These are phyloP conservation scores for Vimba vimba DNA, from an alignment of 2,113 vertebrate genomes.

Conservation along the genomic window DNA sequence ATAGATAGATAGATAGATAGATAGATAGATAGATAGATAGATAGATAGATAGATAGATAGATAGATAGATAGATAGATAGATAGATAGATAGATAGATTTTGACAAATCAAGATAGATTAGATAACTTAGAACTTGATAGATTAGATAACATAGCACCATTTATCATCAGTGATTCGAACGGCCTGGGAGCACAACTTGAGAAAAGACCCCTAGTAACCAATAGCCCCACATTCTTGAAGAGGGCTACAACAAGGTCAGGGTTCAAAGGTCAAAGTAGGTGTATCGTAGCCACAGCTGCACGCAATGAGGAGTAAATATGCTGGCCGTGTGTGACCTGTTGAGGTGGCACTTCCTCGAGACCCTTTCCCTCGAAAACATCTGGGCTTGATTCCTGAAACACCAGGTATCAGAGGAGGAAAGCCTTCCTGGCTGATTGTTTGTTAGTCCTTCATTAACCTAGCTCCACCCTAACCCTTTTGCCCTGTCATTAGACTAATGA, in stretches of 20 bases:
- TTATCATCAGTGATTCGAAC: neutral
- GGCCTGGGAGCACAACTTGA: conserved; percentile 48
- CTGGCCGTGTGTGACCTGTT: conserved; percentile 66
- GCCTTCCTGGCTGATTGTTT: conserved; percentile 73
- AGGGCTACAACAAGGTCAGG: conserved; percentile 64
- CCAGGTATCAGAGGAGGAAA: conserved; percentile 70
- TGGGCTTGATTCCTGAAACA: conserved; percentile 73
- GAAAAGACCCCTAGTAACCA: conserved; percentile 68
- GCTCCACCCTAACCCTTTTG: conserved; percentile 58
- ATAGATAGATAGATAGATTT: neutral
- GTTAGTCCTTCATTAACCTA: conserved; percentile 78
- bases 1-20: conserved; percentile 2
- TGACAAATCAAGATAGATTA: neutral
- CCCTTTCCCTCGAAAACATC: conserved; percentile 77
- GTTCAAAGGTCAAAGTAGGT: conserved; percentile 70
- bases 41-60: neutral
- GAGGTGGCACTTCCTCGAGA: conserved; percentile 63
- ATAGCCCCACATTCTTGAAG: conserved; percentile 70
- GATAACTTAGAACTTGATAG: neutral
- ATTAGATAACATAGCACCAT: neutral
- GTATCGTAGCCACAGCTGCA: conserved; percentile 73
- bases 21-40: conserved; percentile 8
- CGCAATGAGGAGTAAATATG: conserved; percentile 70
- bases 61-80: neutral
- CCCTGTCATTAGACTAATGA: conserved; percentile 69